Evolutionary conservation across 2,113 vertebrate genomes (phyloP), one percentile per base, ranked within the genome.

Genomic region (Tragulus kanchil): DNA sequence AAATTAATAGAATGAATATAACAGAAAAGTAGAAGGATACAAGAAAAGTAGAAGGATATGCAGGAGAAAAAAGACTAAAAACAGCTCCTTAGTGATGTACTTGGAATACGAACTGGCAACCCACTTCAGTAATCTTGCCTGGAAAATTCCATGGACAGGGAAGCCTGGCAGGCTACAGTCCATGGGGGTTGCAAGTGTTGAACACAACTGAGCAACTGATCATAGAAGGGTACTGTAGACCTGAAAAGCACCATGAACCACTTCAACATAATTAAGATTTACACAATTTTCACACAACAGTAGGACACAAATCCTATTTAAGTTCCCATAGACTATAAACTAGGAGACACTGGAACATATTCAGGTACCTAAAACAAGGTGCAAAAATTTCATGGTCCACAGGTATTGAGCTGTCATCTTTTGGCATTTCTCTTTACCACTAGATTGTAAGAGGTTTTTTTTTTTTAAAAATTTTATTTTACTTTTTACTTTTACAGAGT

Each of bases 151-250:
- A 45, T 25, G 69, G 42, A 45, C 69, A 73, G 69, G 45, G 69
- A 42, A 73, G 19, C 42, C 69, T 45, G 69, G 69, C 11, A 0
- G 42, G 69, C 69, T 73, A 73, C 69, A 2, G 3, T 73, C 42
- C 69, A 71, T 1, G 0, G 0, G 0, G 3, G 69, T 45, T 5
- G 5, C 69, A 45, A 25, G 42, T 25, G 11, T 2, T 25, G 69
- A 45, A 73, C 21, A 25, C 69, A 14, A 3, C 21, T 45, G 69
- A 73, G 42, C 31, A 14, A 25, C 21, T 45, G 69, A 45, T 45
- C 42, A 45, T 42, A 45, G 69, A 71, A 45, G 69, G 42, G 45
- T 14, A 45, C 3, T 13, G 21, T 25, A 25, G 69, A 73, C 45
- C 62, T 64, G 62, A 31, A 64, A 64, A 64, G 62, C 62, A 64